Base-by-base conservation (phyloP, 1,140 invertebrate genomes). In the Fopius arisanus region DNA sequence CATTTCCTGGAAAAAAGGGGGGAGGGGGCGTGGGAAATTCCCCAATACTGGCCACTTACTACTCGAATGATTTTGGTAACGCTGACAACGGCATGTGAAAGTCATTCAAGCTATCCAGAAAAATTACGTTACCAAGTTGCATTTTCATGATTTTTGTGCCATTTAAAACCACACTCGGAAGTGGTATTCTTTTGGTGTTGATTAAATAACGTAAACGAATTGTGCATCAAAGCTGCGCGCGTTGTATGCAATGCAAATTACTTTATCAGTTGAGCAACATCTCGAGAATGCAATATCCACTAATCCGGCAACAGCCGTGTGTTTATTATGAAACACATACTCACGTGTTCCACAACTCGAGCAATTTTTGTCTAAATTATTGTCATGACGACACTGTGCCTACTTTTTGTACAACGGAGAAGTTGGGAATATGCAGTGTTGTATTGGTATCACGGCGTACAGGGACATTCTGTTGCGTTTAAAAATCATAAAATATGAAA, bases 211-310 rank as follows among this genome's bases (percentile, higher is more conserved):
- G 21, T 23, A 81, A 48, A 41, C 70, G 70, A 83, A 83, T 71
- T 81, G 81, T 0, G 67, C 65, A 21, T 80, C 80, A 37, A 78
- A 80, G 0, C 72, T 70, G 70, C 75, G 71, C 2, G 76, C 74
- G 31, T 81, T 80, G 43, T 80, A 78, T 0, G 79, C 78, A 9
- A 83, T 78, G 28, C 65, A 74, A 3, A 77, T 67, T 12, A 70
- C 67, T 21, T 67, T 65, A 6, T 40, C 12, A 12, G 12, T 6
- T n/a, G n/a, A n/a, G n/a, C n/a, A n/a, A n/a, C n/a, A n/a, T n/a
- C n/a, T n/a, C n/a, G n/a, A n/a, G n/a, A 6, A 40, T 6, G 37
- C 37, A 40, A 40, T 40, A 40, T 12, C 37, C 10, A 43, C 41
- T n/a, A 43, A 12, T 43, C 41, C 41, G 10, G 41, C 3, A 16